Evolutionary conservation across 2,797 vertebrate species (phyloP).

Genomic region (Fistularia tabacaria): DNA sequence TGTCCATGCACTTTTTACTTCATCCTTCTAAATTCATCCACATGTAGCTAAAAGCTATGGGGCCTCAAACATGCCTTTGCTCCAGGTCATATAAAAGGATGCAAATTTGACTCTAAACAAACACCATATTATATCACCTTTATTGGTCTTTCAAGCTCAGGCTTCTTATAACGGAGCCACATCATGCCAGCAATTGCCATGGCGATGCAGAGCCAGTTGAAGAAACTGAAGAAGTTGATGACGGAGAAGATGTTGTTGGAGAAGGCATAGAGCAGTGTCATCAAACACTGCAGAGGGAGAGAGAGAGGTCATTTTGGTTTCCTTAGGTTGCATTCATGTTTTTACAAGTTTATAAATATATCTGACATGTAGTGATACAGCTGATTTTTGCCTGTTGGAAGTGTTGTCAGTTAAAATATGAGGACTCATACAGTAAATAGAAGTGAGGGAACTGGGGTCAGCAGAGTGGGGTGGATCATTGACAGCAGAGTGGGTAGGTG

Average conservation of each 20-base stretch:
- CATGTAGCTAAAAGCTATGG: too few species aligned
- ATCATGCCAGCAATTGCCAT: slow-evolving; percentile 95
- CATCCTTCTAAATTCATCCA: too few species aligned
- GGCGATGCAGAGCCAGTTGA: slow-evolving; percentile 98
- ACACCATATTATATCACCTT: slow-evolving; percentile 75
- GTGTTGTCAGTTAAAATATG: not conserved
- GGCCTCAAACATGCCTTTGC: too few species aligned
- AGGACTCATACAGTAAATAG: slow-evolving; percentile 86
- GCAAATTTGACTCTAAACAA: not conserved
- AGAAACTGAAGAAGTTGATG: slow-evolving; percentile 99
- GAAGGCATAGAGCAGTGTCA: slow-evolving; percentile 96
- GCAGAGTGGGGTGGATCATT: slow-evolving; percentile 92
- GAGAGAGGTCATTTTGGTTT: not conserved
- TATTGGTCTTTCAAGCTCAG: slow-evolving; percentile 91
- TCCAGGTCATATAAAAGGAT: too few species aligned
- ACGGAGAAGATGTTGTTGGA: slow-evolving; percentile 94
- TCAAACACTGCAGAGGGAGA: slow-evolving; percentile 78
- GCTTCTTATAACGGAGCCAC: slow-evolving; percentile 93
- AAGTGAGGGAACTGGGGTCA: slow-evolving; percentile 91
- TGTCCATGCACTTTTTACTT: too few species aligned
- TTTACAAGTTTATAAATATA: not conserved
- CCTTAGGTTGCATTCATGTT: not conserved
- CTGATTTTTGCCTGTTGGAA: too few species aligned
- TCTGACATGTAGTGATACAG: too few species aligned
- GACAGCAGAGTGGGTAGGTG: slow-evolving; percentile 93